Evolutionary conservation across 2,888 invertebrate genomes (phyloP).

Genomic region (Drosophila tanythrix): DNA sequence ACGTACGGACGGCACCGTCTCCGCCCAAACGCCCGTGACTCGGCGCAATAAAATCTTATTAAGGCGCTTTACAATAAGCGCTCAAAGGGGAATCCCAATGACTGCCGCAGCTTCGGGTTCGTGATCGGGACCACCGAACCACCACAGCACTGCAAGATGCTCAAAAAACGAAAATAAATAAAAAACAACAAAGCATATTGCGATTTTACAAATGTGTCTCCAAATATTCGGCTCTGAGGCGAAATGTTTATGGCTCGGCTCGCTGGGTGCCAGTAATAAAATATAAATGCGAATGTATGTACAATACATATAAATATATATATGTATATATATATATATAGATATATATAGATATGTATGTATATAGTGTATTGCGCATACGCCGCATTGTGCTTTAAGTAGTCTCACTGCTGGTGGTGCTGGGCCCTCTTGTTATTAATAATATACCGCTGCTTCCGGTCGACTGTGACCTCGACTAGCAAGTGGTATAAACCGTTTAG

Average conservation of each 20-base stretch:
- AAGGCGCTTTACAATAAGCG: slow-evolving; percentile 71
- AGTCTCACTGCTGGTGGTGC: background rate
- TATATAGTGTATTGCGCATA: slow-evolving; percentile 68
- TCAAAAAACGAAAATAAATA: background rate
- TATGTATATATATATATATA: background rate
- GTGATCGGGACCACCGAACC: background rate
- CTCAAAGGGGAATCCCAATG: slow-evolving; percentile 51
- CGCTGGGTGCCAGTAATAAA: slow-evolving; percentile 61
- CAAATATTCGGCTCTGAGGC: slow-evolving; percentile 21
- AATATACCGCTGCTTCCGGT: slow-evolving; percentile 67
- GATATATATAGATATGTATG: background rate
- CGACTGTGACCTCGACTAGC: slow-evolving; percentile 33
- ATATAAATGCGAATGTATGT: slow-evolving; percentile 43
- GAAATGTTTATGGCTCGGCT: slow-evolving; percentile 43
- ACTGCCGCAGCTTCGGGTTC: slow-evolving; percentile 13
- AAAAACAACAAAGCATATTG: slow-evolving; percentile 4
- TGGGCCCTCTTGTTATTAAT: slow-evolving; percentile 65
- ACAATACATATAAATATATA: background rate
- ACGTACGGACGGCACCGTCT: slow-evolving; percentile 57
- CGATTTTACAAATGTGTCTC: slow-evolving; percentile 51
- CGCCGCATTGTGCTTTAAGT: slow-evolving; percentile 55
- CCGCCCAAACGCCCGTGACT: slow-evolving; percentile 64
- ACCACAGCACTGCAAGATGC: slow-evolving; percentile 16
- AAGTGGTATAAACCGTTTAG: slow-evolving; percentile 80
- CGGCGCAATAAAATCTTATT: slow-evolving; percentile 81